These are phyloP conservation scores for Coecobrya sp. DNA, from an alignment of 2,888 invertebrate species.

Conservation along the genomic window DNA sequence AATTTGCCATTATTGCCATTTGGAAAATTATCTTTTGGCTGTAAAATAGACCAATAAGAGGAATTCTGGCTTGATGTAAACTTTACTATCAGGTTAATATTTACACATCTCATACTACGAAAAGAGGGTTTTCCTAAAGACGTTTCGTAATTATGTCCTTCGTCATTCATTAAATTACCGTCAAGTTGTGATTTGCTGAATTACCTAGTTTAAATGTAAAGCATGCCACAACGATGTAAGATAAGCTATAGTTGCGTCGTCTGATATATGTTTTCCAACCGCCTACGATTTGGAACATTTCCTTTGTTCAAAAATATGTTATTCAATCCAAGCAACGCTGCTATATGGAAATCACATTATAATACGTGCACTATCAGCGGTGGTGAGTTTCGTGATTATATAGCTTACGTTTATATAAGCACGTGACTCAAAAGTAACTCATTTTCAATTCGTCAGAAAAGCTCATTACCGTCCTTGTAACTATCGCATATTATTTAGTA, in stretches of 20 bases:
- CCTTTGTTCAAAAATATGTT: background rate
- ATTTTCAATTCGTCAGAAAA: conserved; percentile 18
- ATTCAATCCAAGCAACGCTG: background rate
- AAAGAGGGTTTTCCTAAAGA: background rate
- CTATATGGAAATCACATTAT: background rate
- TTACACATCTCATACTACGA: background rate
- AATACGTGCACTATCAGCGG: background rate
- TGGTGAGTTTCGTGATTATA: background rate
- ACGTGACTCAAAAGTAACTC: conserved; percentile 22
- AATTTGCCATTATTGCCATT: background rate
- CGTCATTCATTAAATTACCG: conserved; percentile 21
- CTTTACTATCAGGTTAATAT: background rate
- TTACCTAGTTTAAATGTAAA: background rate
- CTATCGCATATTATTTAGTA: background rate
- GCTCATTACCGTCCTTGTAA: conserved; percentile 13
- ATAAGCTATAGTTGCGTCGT: background rate
- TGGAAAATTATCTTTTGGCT: background rate
- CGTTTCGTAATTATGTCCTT: background rate
- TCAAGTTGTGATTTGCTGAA: background rate
- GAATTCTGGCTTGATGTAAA: too few species aligned
- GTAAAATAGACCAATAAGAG: background rate
- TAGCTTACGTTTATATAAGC: background rate
- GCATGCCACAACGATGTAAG: too few species aligned
- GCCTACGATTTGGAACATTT: background rate
- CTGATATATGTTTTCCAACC: background rate